Percentiles rank a stretch among this genome's conserved stretches.
These are phyloP conservation scores for Campaea margaritaria DNA, from an alignment of 2,888 invertebrate genomes.

Conservation along the genomic window DNA sequence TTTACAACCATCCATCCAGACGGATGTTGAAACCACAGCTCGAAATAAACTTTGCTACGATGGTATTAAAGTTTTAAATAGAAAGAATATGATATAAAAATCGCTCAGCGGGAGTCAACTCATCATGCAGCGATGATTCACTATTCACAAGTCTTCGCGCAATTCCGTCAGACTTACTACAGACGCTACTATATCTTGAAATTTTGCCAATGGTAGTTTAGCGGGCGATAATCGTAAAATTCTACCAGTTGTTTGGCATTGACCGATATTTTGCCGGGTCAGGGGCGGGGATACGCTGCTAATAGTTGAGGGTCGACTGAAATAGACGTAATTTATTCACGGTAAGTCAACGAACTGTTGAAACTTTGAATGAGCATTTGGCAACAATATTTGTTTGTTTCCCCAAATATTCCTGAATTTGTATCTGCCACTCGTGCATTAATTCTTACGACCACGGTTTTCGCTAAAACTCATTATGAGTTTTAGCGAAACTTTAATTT, in stretches of 20 bases:
- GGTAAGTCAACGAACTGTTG: conserved; percentile 36
- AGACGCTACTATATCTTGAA: conserved; percentile 79
- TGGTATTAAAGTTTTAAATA: conserved; percentile 52
- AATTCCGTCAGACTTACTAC: conserved; percentile 79
- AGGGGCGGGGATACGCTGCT: conserved; percentile 55
- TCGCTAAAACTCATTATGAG: too few relatives aligned
- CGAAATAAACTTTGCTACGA: conserved; percentile 50
- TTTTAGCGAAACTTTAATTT: too few relatives aligned
- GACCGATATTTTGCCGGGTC: conserved; percentile 79
- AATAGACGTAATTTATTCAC: conserved; percentile 39
- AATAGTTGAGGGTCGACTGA: conserved; percentile 47
- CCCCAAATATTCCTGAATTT: background rate
- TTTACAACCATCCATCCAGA: conserved; percentile 62
- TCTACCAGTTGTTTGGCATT: conserved; percentile 70
- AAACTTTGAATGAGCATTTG: conserved; percentile 27
- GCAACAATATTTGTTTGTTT: conserved; percentile 10
- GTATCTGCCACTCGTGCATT: background rate
- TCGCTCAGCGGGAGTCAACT: conserved; percentile 63
- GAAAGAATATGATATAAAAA: conserved; percentile 51
- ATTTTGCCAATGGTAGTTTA: conserved; percentile 82
- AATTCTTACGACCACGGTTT: too few relatives aligned
- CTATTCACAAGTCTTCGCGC: conserved; percentile 61
- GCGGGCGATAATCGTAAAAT: conserved; percentile 81
- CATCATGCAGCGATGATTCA: conserved; percentile 64
- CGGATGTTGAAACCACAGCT: conserved; percentile 39